Conservation (phyloP, 2,888 invertebrate genomes). For the Conchocele bisecta region DNA sequence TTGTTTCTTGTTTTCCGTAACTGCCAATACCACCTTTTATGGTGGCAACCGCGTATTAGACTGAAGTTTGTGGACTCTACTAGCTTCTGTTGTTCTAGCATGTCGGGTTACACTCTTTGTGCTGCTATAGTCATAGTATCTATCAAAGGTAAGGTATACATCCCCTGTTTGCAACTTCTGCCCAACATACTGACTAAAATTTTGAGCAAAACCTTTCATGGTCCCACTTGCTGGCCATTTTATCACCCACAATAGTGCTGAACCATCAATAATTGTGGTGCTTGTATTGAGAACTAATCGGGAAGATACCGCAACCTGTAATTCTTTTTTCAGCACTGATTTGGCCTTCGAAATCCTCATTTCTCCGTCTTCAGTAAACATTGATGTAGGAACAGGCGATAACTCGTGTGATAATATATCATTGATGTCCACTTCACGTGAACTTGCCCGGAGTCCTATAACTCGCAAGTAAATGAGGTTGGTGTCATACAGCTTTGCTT, state of each 20-base stretch:
- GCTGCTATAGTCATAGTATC: no score
- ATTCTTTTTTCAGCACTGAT: constrained; percentile 2
- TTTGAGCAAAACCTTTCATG: no score
- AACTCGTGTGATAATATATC: constrained; percentile 10
- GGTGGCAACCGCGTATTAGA: no score
- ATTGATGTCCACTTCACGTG: constrained; percentile 14
- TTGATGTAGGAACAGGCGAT: constrained; percentile 26
- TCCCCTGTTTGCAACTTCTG: no score
- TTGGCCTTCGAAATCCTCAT: constrained; percentile 14
- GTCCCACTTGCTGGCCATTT: background rate
- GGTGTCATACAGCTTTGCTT: constrained; percentile 23
- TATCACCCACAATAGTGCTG: background rate
- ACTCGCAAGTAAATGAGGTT: constrained; percentile 21
- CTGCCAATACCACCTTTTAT: no score
- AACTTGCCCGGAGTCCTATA: constrained; percentile 21
- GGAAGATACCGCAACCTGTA: background rate
- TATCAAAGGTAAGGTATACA: no score
- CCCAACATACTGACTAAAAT: no score
- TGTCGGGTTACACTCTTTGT: no score
- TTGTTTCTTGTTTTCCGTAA: no score
- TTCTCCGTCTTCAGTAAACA: constrained; percentile 33
- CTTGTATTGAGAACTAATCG: background rate
- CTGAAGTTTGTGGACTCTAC: no score
- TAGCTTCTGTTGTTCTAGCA: no score
- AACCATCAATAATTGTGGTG: background rate